A percentile compares a stretch with the other conserved stretches of the same genome.
Evolutionary conservation across 1,140 invertebrate genomes (phyloP).

Genomic region (Capitella teleta): DNA sequence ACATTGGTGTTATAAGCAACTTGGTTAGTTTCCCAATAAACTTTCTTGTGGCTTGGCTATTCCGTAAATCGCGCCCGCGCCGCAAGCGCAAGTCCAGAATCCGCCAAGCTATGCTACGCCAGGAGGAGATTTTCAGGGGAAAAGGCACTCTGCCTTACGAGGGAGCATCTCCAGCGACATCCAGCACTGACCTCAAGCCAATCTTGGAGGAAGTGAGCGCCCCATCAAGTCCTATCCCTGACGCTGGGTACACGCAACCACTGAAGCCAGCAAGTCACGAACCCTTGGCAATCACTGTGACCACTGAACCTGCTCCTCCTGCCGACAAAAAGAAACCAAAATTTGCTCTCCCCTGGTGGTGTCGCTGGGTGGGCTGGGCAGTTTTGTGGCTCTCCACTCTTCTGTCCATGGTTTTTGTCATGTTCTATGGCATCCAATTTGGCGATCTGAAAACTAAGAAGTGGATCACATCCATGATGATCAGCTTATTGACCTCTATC

Average conservation of each 20-base stretch:
- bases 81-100: conserved; percentile 37
- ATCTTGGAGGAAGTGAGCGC: too few species aligned
- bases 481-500: conserved; percentile 48
- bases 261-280: too few species aligned
- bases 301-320: not conserved
- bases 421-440: conserved; percentile 48
- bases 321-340: conserved; percentile 22
- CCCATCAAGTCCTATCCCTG: too few species aligned
- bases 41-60: conserved; percentile 44
- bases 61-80: conserved; percentile 40
- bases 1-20: conserved; percentile 34
- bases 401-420: conserved; percentile 45
- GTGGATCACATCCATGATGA: conserved; percentile 49
- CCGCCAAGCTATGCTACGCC: conserved; percentile 29
- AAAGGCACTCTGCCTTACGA: too few species aligned
- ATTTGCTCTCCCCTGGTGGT: conserved; percentile 45
- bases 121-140: conserved; percentile 4
- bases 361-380: conserved; percentile 44
- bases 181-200: not conserved
- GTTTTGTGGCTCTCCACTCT: conserved; percentile 39
- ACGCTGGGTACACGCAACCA: too few species aligned
- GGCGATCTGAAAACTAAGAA: conserved; percentile 48
- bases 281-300: too few species aligned
- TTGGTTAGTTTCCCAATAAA: conserved; percentile 47
- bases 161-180: too few species aligned